phyloP scores from a whole-genome alignment of 2,113 vertebrate genomes.

The Leucoraja erinaceus region DNA sequence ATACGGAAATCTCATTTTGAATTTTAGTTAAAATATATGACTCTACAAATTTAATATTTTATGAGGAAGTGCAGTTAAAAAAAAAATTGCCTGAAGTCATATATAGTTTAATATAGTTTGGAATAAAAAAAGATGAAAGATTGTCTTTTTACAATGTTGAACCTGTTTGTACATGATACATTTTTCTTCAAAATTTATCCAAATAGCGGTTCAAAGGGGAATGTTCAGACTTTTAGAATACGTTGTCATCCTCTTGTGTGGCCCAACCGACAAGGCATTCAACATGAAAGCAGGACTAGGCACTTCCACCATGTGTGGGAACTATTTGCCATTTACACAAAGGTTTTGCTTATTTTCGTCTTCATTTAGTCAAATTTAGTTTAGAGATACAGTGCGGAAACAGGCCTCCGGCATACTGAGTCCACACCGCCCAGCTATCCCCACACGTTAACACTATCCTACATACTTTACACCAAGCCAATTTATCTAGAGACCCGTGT shows the following conservation, averaged over 20 bases:
- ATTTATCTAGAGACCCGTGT: too few species aligned
- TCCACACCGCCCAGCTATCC: too few species aligned
- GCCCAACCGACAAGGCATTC: neutral
- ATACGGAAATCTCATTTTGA: neutral
- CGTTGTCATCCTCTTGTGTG: neutral
- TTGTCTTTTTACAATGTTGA: neutral
- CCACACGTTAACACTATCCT: too few species aligned
- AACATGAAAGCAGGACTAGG: neutral
- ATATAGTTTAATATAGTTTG: neutral
- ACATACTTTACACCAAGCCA: too few species aligned
- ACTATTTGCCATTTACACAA: neutral
- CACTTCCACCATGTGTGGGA: neutral
- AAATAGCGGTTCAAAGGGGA: neutral
- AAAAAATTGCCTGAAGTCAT: conserved; percentile 11
- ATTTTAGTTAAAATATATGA: neutral
- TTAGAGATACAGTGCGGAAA: too few species aligned
- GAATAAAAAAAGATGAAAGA: conserved; percentile 31
- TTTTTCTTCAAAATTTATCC: neutral
- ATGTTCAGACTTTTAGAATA: neutral
- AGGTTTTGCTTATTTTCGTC: neutral
- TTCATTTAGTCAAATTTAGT: too few species aligned
- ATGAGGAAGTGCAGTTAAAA: neutral
- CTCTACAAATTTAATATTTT: neutral
- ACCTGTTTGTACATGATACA: neutral
- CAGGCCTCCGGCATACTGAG: too few species aligned